Evolutionary conservation across 2,113 vertebrate genomes (phyloP).

Genomic region (Blennius ocellaris): DNA sequence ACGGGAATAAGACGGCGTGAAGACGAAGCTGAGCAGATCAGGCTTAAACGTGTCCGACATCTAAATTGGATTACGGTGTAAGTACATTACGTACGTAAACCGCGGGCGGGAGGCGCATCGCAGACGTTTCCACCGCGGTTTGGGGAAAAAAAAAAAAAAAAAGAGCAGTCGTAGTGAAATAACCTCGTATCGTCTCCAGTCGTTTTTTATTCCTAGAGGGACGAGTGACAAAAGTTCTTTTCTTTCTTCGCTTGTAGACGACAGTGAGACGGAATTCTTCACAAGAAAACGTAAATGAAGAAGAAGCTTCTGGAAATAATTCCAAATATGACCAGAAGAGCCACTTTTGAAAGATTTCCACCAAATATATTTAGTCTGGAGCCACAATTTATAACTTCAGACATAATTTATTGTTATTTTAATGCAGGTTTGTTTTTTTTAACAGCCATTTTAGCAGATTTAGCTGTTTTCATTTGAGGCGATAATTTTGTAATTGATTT

Average conservation of each 20-base stretch:
- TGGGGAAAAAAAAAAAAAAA: background rate
- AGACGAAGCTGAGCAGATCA: constrained; percentile 16
- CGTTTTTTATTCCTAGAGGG: constrained; percentile 5
- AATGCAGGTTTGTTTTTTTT: too few species aligned
- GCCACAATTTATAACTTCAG: too few species aligned
- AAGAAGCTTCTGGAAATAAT: constrained; percentile 10
- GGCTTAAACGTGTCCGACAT: constrained; percentile 23
- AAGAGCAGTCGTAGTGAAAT: constrained; percentile 18
- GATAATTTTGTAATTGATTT: too few species aligned
- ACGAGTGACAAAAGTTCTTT: constrained; percentile 31
- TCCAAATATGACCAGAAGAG: too few species aligned
- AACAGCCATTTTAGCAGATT: too few species aligned
- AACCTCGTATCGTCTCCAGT: background rate
- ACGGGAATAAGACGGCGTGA: background rate
- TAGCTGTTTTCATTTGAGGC: too few species aligned
- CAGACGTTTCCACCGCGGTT: background rate
- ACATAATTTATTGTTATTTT: too few species aligned
- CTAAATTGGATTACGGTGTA: constrained; percentile 53
- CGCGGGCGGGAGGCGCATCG: background rate
- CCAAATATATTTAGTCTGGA: too few species aligned
- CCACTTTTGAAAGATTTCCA: too few species aligned
- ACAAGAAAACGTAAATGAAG: constrained; percentile 27
- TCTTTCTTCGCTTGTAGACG: too few species aligned
- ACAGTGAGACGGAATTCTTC: constrained; percentile 26
- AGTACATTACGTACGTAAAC: constrained; percentile 34